Conservation (phyloP, 2,113 vertebrate genomes). For the Hiodon tergisus region DNA sequence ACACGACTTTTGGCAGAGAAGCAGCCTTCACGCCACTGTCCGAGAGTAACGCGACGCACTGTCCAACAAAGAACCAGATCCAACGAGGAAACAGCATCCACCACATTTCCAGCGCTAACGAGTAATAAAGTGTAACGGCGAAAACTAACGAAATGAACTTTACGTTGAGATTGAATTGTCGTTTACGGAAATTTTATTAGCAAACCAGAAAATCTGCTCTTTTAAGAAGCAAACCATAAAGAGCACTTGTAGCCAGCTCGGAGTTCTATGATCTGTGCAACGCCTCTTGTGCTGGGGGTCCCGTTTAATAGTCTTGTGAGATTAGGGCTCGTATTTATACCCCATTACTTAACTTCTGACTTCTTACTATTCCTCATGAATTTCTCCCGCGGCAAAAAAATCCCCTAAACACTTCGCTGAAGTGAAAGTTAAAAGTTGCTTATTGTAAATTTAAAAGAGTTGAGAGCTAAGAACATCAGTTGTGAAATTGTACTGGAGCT, state of each 20-base stretch:
- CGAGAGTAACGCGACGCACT: constrained; percentile 58
- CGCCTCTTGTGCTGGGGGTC: constrained; percentile 59
- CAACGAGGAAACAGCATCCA: constrained; percentile 60
- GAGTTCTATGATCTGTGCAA: constrained; percentile 12
- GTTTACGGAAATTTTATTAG: no score
- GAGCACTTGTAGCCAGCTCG: constrained; percentile 15
- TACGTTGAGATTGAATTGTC: no score
- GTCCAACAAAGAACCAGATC: constrained; percentile 69
- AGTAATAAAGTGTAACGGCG: not conserved
- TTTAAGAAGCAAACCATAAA: no score
- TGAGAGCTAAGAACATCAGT: no score
- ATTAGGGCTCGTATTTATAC: constrained; percentile 66
- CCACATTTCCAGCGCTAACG: constrained; percentile 64
- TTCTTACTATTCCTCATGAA: no score
- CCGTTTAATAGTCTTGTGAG: constrained; percentile 56
- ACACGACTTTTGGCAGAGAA: constrained; percentile 65
- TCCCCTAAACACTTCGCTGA: no score
- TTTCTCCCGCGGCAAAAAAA: no score
- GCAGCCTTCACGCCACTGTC: constrained; percentile 54
- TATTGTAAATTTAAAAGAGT: no score
- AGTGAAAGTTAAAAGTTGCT: no score
- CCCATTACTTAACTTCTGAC: constrained; percentile 44
- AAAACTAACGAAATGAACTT: not conserved
- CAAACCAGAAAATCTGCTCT: no score
- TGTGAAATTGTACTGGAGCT: no score